Evolutionary conservation across 2,113 vertebrate genomes (phyloP).

Genomic region (Paedocypris sp.): DNA sequence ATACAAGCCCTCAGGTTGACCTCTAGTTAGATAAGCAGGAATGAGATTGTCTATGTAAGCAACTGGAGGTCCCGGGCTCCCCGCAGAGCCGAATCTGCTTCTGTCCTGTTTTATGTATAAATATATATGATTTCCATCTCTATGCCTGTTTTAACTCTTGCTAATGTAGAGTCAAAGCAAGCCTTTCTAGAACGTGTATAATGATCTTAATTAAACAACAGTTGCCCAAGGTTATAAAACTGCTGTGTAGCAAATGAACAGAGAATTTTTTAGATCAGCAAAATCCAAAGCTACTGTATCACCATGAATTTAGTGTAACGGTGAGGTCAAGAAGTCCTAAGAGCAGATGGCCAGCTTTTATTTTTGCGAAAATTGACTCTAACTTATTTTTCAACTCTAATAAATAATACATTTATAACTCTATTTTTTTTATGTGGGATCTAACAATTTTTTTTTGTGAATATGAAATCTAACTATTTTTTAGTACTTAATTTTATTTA

Average conservation of each 20-base stretch:
- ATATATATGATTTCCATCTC: conserved; percentile 8
- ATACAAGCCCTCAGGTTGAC: background rate
- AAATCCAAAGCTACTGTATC: conserved; percentile 9
- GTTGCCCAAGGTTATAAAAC: conserved; percentile 19
- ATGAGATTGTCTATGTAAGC: conserved; percentile 3
- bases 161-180: conserved; percentile 13
- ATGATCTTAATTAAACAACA: conserved; percentile 28
- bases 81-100: background rate
- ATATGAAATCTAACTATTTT: too few species aligned
- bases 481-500: too few species aligned
- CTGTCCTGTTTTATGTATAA: too few species aligned
- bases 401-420: too few species aligned
- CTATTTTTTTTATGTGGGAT: too few species aligned
- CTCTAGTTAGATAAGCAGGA: conserved; percentile 1
- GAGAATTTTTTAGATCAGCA: conserved; percentile 11
- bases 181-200: background rate
- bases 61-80: background rate
- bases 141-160: background rate
- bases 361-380: too few species aligned
- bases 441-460: too few species aligned
- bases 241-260: conserved; percentile 23
- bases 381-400: too few species aligned
- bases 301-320: conserved; percentile 10
- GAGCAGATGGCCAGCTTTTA: too few species aligned
- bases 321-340: conserved; percentile 10